Percentiles rank a stretch among this genome's conserved stretches.
Evolutionary conservation across 2,113 vertebrate species (phyloP).

Genomic region (Azemiops feae): DNA sequence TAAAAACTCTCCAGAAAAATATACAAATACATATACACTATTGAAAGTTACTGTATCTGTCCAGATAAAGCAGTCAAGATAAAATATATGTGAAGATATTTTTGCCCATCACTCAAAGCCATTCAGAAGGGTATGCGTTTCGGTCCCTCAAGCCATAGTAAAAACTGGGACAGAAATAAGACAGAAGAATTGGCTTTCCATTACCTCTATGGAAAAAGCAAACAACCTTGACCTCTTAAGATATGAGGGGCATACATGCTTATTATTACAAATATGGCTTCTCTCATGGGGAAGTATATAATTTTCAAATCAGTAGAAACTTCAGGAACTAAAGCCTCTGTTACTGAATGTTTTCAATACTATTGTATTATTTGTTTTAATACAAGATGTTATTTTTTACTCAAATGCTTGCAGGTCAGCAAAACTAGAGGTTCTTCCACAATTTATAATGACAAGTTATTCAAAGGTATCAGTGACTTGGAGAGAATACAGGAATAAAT

Average conservation of each 20-base stretch:
- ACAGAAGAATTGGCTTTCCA: not conserved
- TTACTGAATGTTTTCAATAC: not conserved
- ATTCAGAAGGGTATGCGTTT: not conserved
- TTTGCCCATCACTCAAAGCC: not conserved
- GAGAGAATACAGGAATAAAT: not conserved
- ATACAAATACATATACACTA: not conserved
- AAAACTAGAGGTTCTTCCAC: not conserved
- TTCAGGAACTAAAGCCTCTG: not conserved
- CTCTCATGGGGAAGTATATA: not conserved
- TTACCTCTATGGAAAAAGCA: not conserved
- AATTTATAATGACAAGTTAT: not conserved
- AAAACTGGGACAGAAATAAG: not conserved
- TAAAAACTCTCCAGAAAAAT: not conserved
- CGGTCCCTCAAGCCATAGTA: not conserved
- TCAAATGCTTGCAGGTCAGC: not conserved
- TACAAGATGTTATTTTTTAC: not conserved
- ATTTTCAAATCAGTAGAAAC: conserved; percentile 10
- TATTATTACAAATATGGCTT: not conserved
- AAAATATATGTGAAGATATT: not conserved
- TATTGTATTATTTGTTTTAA: not conserved
- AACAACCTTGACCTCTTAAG: not conserved
- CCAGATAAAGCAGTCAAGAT: not conserved
- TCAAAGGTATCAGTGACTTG: not conserved
- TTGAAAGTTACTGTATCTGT: not conserved
- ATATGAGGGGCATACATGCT: not conserved